Conservation (phyloP, 2,113 vertebrate genomes). For the Isichthys henryi region DNA sequence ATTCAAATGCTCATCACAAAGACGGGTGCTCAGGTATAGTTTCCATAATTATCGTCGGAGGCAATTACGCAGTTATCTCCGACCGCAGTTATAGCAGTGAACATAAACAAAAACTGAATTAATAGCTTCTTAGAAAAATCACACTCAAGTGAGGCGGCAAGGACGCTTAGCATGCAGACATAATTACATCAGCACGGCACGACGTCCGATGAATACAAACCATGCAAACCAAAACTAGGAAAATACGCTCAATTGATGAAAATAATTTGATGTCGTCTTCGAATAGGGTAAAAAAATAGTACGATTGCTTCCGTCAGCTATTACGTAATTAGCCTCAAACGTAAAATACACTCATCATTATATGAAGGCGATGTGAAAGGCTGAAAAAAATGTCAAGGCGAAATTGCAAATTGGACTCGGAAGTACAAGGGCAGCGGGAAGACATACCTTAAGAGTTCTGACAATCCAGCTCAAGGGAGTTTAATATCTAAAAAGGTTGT, state of each 20-base stretch:
- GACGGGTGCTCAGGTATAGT: not conserved
- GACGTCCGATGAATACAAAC: not conserved
- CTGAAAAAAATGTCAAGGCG: not conserved
- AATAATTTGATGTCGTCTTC: not conserved
- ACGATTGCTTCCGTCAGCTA: not conserved
- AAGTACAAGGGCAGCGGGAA: not conserved
- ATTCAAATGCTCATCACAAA: not conserved
- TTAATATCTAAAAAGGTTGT: not conserved
- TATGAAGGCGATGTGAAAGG: not conserved
- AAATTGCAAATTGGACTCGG: not conserved
- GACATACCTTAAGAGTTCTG: not conserved
- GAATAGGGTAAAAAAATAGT: not conserved
- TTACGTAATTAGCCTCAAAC: not conserved
- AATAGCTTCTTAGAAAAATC: not conserved
- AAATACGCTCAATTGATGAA: not conserved
- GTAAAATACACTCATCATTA: not conserved
- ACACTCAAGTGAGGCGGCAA: not conserved
- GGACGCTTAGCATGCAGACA: not conserved
- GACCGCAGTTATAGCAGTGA: not conserved
- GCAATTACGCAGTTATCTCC: constrained; percentile 12
- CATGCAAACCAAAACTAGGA: not conserved
- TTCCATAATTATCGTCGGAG: constrained; percentile 1
- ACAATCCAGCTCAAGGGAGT: not conserved
- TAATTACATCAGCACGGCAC: not conserved
- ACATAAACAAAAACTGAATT: constrained; percentile 13